Evolutionary conservation across 2,888 invertebrate species (phyloP).

Genomic region (Hypsopygia costalis): DNA sequence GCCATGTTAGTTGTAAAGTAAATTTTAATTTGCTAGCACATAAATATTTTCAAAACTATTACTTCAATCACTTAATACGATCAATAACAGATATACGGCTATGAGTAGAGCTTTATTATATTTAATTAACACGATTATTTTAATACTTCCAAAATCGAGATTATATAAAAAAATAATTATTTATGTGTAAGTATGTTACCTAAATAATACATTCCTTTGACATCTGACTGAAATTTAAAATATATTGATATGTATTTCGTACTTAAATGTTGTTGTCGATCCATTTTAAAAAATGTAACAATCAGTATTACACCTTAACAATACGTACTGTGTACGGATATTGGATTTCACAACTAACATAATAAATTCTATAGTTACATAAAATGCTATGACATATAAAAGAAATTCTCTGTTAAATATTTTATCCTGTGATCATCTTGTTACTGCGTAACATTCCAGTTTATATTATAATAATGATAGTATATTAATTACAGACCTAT

Average conservation of each 20-base stretch:
- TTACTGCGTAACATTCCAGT: conserved; percentile 3
- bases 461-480: too few species aligned
- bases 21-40: background rate
- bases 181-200: conserved; percentile 12
- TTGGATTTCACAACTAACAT: too few species aligned
- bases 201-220: conserved; percentile 23
- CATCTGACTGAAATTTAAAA: conserved; percentile 15
- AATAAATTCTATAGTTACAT: too few species aligned
- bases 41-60: too few species aligned
- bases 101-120: too few species aligned
- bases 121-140: background rate
- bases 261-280: background rate
- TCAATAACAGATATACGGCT: too few species aligned
- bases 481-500: too few species aligned
- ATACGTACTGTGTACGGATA: background rate
- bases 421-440: conserved; percentile 2
- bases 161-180: conserved; percentile 6
- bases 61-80: too few species aligned
- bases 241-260: background rate
- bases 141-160: background rate
- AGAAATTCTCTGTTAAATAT: background rate
- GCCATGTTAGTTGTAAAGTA: conserved; percentile 29
- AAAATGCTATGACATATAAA: background rate
- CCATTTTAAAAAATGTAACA: background rate
- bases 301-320: conserved; percentile 3